A percentile compares a stretch with the other conserved stretches of the same genome.
Conservation (phyloP, 2,113 vertebrate genomes). For the Cynocephalus volans region DNA sequence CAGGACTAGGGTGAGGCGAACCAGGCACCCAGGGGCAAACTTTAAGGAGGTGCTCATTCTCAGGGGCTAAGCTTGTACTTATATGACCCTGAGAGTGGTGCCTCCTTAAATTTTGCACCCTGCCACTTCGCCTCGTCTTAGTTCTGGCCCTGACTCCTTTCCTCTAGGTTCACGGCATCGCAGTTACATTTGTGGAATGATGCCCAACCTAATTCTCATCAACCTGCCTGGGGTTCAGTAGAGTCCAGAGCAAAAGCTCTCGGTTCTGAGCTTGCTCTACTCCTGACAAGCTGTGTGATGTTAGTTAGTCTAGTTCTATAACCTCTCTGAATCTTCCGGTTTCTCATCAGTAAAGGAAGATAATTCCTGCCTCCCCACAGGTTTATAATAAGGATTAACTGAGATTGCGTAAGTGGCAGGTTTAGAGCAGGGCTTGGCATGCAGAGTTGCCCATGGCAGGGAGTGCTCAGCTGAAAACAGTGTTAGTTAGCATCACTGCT, state of each 20-base stretch:
- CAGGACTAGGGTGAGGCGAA: not conserved
- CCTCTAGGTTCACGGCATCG: not conserved
- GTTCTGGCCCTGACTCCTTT: not conserved
- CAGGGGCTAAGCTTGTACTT: not conserved
- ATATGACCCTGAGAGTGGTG: not conserved
- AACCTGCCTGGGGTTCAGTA: not conserved
- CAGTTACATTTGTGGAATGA: not conserved
- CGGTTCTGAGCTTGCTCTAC: not conserved
- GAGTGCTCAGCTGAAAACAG: not conserved
- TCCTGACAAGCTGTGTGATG: not conserved
- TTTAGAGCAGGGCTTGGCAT: not conserved
- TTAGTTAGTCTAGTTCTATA: not conserved
- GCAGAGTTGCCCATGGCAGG: not conserved
- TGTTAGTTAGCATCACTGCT: not conserved
- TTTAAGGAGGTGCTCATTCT: not conserved
- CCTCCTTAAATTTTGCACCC: not conserved
- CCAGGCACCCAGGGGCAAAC: not conserved
- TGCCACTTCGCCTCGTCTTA: rapidly evolving
- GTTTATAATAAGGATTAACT: not conserved
- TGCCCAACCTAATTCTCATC: not conserved
- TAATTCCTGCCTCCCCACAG: too few relatives aligned
- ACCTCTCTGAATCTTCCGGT: not conserved
- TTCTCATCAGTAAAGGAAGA: not conserved
- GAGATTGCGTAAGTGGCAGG: not conserved
- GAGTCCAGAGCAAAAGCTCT: not conserved